These are phyloP conservation scores for Tor tambroides DNA, from an alignment of 2,113 vertebrate species.

Conservation along the genomic window DNA sequence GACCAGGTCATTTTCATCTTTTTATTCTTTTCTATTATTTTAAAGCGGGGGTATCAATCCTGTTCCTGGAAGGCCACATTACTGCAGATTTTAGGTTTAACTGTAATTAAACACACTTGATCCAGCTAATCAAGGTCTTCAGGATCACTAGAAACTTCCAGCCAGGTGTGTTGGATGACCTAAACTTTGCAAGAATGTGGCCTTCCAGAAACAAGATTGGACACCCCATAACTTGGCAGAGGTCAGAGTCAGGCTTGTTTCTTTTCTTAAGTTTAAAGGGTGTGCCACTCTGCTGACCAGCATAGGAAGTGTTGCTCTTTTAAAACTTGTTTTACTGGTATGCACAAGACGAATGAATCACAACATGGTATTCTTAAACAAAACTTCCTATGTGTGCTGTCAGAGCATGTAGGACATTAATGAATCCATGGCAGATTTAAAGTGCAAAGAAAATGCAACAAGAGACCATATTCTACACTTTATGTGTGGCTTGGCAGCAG, in stretches of 20 bases:
- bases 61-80: not conserved
- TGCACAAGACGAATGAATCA: not conserved
- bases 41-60: not conserved
- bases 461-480: not conserved
- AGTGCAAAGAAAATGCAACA: constrained; percentile 41
- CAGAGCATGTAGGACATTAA: not conserved
- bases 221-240: not conserved
- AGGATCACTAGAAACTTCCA: not conserved
- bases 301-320: not conserved
- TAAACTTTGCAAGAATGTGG: not conserved
- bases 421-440: not conserved
- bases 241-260: not conserved
- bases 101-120: not conserved
- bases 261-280: constrained; percentile 10
- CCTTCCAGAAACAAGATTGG: not conserved
- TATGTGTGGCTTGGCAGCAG: not conserved
- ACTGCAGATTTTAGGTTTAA: not conserved
- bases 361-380: not conserved
- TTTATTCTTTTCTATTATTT: not conserved
- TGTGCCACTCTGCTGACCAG: constrained; percentile 3
- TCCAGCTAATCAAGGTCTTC: not conserved
- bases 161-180: not conserved
- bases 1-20: not conserved
- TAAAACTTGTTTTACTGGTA: constrained; percentile 18
- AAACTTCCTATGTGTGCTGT: not conserved